phyloP scores from a whole-genome alignment of 2,888 invertebrate genomes.

The Marronus borbonicus region DNA sequence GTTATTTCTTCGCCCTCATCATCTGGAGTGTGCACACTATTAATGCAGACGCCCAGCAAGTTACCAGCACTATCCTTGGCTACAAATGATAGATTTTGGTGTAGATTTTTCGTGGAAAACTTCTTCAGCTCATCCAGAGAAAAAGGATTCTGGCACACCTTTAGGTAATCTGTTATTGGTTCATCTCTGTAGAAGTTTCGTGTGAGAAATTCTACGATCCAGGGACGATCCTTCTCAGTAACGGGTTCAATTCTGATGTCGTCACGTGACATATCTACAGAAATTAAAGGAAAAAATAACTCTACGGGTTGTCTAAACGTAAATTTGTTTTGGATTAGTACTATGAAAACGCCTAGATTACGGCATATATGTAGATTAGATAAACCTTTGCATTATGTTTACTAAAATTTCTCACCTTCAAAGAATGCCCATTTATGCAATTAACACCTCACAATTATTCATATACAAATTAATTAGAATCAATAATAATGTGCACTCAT shows the following conservation, averaged over 20 bases:
- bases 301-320: not conserved
- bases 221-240: conserved; percentile 66
- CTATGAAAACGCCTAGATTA: no score
- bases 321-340: not conserved
- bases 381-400: not conserved
- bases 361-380: not conserved
- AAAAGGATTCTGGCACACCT: conserved; percentile 76
- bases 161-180: conserved; percentile 77
- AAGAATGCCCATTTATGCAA: no score
- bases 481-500: no score
- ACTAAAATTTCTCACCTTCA: no score
- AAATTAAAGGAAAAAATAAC: not conserved
- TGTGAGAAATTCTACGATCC: conserved; percentile 72
- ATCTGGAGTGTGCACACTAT: conserved; percentile 64
- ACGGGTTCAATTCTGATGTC: conserved; percentile 64
- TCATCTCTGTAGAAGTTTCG: conserved; percentile 82
- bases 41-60: conserved; percentile 69
- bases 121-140: conserved; percentile 78
- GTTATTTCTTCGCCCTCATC: conserved; percentile 71
- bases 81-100: conserved; percentile 76
- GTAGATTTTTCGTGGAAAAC: conserved; percentile 74
- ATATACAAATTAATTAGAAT: no score
- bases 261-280: conserved; percentile 12
- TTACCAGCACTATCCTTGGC: conserved; percentile 75
- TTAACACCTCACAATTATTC: no score